phyloP scores from a whole-genome alignment of 2,113 vertebrate genomes.

The Naja naja region DNA sequence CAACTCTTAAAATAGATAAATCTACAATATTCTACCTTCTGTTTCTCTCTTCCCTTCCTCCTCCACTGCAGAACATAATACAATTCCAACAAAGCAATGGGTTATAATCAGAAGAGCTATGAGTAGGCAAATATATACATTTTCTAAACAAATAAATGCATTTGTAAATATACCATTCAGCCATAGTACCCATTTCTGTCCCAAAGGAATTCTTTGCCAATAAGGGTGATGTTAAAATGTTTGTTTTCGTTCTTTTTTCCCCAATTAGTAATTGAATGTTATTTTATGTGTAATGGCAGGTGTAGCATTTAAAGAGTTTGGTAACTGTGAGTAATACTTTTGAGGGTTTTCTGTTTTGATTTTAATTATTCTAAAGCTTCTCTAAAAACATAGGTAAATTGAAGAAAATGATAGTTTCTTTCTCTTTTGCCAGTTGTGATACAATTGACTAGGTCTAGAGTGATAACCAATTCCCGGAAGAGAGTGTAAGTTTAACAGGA shows the following conservation, averaged over 20 bases:
- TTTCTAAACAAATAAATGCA: not conserved
- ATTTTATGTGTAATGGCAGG: not conserved
- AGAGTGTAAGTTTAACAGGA: not conserved
- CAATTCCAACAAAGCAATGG: not conserved
- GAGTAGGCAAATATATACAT: not conserved
- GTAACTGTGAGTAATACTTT: not conserved
- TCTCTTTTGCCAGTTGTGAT: not conserved
- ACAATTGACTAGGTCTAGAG: not conserved
- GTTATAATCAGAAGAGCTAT: not conserved
- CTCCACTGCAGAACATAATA: not conserved
- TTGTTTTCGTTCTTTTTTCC: not conserved
- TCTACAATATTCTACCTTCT: not conserved
- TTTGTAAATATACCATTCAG: not conserved
- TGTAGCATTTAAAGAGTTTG: not conserved
- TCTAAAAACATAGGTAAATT: not conserved
- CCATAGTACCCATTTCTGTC: not conserved
- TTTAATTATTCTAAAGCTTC: not conserved
- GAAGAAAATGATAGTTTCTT: not conserved
- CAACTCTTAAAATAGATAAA: not conserved
- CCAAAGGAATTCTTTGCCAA: not conserved
- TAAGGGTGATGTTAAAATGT: not conserved
- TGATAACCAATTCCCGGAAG: not conserved
- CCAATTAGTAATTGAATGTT: not conserved
- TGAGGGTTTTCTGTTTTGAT: not conserved
- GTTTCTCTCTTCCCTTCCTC: not conserved